Evolutionary conservation across 2,797 vertebrate species (phyloP).

Genomic region (Rhynchonycteris naso): DNA sequence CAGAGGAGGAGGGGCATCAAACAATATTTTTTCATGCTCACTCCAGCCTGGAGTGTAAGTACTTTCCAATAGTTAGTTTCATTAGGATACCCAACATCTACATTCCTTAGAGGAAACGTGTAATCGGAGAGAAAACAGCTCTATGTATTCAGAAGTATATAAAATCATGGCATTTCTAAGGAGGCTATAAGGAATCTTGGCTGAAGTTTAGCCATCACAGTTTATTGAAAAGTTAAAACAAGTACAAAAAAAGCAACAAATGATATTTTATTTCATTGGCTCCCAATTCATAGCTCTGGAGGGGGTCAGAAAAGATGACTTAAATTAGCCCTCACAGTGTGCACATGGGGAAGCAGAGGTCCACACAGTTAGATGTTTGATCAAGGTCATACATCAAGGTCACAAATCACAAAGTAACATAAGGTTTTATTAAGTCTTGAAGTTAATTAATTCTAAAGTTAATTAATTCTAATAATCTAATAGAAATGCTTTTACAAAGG

Average conservation of each 20-base stretch:
- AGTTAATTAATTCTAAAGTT: conserved; percentile 22
- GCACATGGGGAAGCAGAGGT: background rate
- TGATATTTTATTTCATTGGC: background rate
- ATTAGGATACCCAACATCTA: background rate
- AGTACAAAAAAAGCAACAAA: background rate
- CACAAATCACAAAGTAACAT: background rate
- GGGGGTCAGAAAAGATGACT: background rate
- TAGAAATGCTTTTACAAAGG: background rate
- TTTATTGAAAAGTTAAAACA: background rate
- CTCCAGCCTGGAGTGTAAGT: background rate
- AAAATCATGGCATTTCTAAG: conserved; percentile 10
- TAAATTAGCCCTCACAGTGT: background rate
- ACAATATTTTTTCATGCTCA: background rate
- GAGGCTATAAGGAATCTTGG: background rate
- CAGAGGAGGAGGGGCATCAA: background rate
- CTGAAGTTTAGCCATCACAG: background rate
- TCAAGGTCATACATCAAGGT: background rate
- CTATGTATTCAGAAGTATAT: background rate
- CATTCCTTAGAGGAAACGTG: background rate
- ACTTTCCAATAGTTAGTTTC: background rate
- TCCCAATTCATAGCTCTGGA: background rate
- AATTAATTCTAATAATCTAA: background rate
- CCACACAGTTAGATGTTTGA: background rate
- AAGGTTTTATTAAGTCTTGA: background rate
- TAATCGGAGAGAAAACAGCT: background rate